These are phyloP conservation scores for Incurvaria masculella DNA, from an alignment of 2,888 invertebrate genomes.

Conservation along the genomic window DNA sequence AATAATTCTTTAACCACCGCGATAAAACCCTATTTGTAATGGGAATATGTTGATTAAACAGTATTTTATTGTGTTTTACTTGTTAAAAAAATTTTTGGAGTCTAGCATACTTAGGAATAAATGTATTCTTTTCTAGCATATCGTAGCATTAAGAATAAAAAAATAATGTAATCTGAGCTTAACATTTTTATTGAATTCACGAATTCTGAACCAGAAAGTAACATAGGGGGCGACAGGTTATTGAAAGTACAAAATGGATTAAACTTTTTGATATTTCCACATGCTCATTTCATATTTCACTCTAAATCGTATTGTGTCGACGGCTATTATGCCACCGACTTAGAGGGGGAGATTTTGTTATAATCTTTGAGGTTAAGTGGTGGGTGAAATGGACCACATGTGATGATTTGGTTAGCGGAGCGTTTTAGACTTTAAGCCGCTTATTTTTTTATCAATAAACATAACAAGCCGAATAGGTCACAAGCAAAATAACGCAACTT, in stretches of 20 bases:
- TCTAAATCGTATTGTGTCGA: not conserved
- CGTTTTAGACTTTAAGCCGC: not conserved
- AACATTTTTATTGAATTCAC: too few relatives aligned
- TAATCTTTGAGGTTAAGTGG: slow-evolving; percentile 3
- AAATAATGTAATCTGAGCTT: not conserved
- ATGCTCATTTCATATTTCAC: not conserved
- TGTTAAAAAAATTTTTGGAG: not conserved
- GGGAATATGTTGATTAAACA: too few relatives aligned
- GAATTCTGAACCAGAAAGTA: too few relatives aligned
- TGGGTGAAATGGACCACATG: slow-evolving; percentile 9
- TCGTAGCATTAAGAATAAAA: not conserved
- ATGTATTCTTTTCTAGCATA: too few relatives aligned
- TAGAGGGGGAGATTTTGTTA: not conserved
- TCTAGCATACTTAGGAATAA: not conserved
- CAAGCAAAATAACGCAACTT: too few relatives aligned
- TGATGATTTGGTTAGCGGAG: not conserved
- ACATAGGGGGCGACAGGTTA: not conserved
- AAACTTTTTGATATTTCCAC: not conserved
- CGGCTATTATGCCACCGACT: not conserved
- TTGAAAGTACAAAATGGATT: not conserved
- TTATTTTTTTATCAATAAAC: too few relatives aligned
- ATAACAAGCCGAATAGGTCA: too few relatives aligned
- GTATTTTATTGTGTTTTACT: not conserved
- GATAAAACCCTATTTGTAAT: too few relatives aligned
- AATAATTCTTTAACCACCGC: too few relatives aligned